Base-by-base conservation (phyloP, 2,888 invertebrate genomes). In the Stenoptilia bipunctidactyla region DNA sequence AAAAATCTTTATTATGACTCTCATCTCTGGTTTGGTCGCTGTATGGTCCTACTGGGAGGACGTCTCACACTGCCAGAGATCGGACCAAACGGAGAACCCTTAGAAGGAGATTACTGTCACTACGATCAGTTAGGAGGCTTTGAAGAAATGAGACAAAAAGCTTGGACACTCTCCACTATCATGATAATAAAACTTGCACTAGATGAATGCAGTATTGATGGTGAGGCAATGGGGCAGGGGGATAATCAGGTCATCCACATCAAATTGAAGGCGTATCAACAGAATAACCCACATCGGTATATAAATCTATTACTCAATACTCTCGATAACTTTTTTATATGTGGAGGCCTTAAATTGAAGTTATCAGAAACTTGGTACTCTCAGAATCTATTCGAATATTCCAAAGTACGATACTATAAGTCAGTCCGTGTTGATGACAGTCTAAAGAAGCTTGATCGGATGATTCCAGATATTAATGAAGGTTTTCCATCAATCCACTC, bases 131-230 rank as follows among this genome's bases (percentile, higher is more conserved):
- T 15, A 25, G 37, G 20, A 13, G 34, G 5, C 37, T 33, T 5
- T n/a, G 27, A 13, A 38, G 33, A 36, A 15, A 40, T 40, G 40
- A 37, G 40, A 20, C 40, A 40, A n/a, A 40, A 40, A 9, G 40
- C 40, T 1, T 40, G 40, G 40, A 40, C 40, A 4, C 8, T 40
- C 1, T 33, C 40, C 1, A 39, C 39, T 1, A 39, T 39, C 1
- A 39, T 39, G 33, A 39, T 39, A n/a, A 39, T 39, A 10, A 39
- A 39, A 12, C 3, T 20, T 5, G 20, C 20, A 3, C 8, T 20
- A 20, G 20, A 20, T 5, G 20, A 20, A 20, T 20, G 20, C 20
- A 20, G 8, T 20, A 20, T 20, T 8, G 4, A 20, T 5, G 20
- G 20, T 5, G 20, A 20, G 20, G 8, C 8, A 20, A 20, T 20